These are phyloP conservation scores for Eupeodes corollae DNA, from an alignment of 1,140 invertebrate genomes.

Conservation along the genomic window DNA sequence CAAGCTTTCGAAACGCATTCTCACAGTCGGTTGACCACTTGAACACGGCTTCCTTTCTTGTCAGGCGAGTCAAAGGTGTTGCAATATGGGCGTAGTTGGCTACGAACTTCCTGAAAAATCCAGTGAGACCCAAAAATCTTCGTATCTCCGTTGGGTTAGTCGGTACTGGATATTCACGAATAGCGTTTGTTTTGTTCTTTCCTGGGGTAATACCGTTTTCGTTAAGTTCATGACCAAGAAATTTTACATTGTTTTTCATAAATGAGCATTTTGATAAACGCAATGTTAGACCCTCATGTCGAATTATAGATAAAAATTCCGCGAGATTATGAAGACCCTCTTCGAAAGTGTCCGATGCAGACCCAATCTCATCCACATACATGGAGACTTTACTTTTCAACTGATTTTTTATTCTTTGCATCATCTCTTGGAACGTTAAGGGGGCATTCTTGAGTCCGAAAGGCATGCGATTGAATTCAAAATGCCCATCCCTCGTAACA, in stretches of 20 bases:
- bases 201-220: constrained; percentile 2
- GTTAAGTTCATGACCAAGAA: neutral
- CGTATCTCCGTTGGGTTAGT: neutral
- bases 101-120: neutral
- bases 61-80: neutral
- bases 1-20: constrained; percentile 13
- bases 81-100: neutral
- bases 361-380: constrained; percentile 4
- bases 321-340: neutral
- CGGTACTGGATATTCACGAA: constrained; percentile 1
- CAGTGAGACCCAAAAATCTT: neutral
- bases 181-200: constrained; percentile 8
- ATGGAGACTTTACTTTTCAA: neutral
- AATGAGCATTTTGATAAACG: constrained; percentile 20
- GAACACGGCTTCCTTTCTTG: constrained; percentile 15
- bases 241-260: constrained; percentile 12
- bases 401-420: constrained; percentile 7
- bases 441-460: constrained; percentile 18
- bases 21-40: constrained; percentile 11
- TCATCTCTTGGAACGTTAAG: constrained; percentile 23
- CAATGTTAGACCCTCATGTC: constrained; percentile 8
- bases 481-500: constrained; percentile 16
- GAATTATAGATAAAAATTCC: constrained; percentile 4
- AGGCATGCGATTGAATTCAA: constrained; percentile 14
- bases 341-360: neutral